phyloP scores from a whole-genome alignment of 2,113 vertebrate genomes.

The Gallinago undulata region DNA sequence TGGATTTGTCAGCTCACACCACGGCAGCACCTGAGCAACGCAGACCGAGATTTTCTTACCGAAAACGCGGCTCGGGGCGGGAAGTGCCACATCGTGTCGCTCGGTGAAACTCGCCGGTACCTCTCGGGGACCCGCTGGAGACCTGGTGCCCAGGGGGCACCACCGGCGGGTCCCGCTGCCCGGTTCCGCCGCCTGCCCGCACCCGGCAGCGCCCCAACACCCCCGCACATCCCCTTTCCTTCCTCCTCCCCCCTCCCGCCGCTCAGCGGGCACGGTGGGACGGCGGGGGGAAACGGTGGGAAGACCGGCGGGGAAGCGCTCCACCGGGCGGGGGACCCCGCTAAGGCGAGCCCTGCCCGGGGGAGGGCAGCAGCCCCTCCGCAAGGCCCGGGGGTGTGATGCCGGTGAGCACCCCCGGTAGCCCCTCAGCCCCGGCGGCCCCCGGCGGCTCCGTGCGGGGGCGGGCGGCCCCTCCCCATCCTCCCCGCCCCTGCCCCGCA shows the following conservation, averaged over 20 bases:
- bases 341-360: background rate
- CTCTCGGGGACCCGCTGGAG: background rate
- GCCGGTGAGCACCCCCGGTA: accelerated
- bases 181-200: background rate
- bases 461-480: background rate
- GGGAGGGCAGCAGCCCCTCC: background rate
- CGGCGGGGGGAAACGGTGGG: no score
- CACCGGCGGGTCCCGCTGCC: background rate
- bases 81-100: background rate
- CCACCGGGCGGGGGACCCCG: background rate
- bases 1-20: background rate
- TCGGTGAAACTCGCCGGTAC: background rate
- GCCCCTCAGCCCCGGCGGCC: background rate
- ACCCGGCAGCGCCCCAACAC: background rate
- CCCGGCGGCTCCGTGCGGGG: background rate
- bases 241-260: background rate
- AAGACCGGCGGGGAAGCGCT: background rate
- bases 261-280: background rate
- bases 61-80: background rate
- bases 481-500: slow-evolving; percentile 33
- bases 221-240: background rate
- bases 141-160: background rate
- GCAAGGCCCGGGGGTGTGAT: background rate
- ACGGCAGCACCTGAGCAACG: background rate
- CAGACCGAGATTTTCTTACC: background rate